Conservation (phyloP, 2,888 invertebrate genomes). For the Rotaria magnacalcarata region DNA sequence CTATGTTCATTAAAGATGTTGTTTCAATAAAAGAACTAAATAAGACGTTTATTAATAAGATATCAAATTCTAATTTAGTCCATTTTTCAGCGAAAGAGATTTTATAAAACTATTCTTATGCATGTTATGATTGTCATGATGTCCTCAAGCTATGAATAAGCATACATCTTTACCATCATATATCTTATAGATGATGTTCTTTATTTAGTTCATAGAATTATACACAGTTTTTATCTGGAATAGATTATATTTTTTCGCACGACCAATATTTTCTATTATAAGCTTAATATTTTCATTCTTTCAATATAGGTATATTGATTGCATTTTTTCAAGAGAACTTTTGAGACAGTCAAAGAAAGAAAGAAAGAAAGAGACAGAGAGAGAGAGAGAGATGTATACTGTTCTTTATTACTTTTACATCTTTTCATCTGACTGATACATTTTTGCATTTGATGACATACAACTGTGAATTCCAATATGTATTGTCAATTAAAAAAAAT, state of each 20-base stretch:
- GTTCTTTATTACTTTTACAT: not conserved
- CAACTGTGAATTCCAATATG: not conserved
- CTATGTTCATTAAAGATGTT: not conserved
- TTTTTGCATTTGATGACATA: not conserved
- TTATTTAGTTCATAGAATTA: not conserved
- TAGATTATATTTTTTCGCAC: not conserved
- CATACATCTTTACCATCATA: not conserved
- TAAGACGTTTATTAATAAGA: not conserved
- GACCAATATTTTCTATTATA: not conserved
- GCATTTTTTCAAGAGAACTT: not conserved
- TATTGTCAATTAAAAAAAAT: not conserved
- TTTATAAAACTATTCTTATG: not conserved
- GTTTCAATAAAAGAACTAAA: not conserved
- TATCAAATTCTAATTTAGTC: not conserved
- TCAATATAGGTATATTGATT: not conserved
- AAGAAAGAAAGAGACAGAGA: too few relatives aligned
- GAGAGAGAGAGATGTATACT: not conserved
- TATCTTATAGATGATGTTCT: not conserved
- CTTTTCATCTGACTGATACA: not conserved
- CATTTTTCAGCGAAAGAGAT: not conserved
- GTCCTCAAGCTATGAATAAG: not conserved
- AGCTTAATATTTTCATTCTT: not conserved
- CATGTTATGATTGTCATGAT: not conserved
- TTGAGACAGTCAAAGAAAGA: not conserved
- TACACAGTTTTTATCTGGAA: not conserved